Evolutionary conservation across 2,113 vertebrate species (phyloP), one percentile per base, ranked within the genome.

Genomic region (Ptychochromis oligacanthus): DNA sequence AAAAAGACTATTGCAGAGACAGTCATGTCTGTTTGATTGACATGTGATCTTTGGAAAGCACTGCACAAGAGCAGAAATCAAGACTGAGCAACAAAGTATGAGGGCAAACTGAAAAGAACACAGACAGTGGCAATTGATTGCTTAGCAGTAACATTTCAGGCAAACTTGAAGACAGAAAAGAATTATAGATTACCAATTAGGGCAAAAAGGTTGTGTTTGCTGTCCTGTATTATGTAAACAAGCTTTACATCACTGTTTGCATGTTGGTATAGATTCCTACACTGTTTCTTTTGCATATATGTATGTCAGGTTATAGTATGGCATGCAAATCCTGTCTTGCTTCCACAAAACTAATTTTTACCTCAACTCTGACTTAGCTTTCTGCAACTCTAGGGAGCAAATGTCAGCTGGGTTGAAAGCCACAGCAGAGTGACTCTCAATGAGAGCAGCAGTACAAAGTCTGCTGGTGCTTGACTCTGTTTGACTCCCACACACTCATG

Each of bases 1-100:
- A 28, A 67, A 75, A 81, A 77, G 57, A 34, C 31, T 64, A 62
- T 31, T 20, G 40, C 22, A 58, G 38, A 70, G 34, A 26, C 46
- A 28, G 28, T 31, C 81, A 40, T 74, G 86, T n/a, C 74, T 78
- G 82, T 75, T 84, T 84, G 86, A 87, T 10, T 87, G 74, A 84
- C 86, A 70, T 70, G 61, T 83, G 36, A 77, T 77, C 61, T 77
- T 54, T 74, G 28, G 62, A 57, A 58, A 64, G 22, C 40, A 67
- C 38, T 28, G 36, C 14, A 26, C 43, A 1, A 17, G 7, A 72
- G 9, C 20, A 77, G 36, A 58, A 84, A 77, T 49, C 14, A 86
- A n/a, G 34, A 77, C 28, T 54, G 46, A 76, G 36, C 22, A 62
- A 40, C 72, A 83, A 72, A 17, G 79, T 75, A 7, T 75, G 40